These are phyloP conservation scores for Cerastis rubricosa DNA, from an alignment of 2,888 invertebrate species.

Conservation along the genomic window DNA sequence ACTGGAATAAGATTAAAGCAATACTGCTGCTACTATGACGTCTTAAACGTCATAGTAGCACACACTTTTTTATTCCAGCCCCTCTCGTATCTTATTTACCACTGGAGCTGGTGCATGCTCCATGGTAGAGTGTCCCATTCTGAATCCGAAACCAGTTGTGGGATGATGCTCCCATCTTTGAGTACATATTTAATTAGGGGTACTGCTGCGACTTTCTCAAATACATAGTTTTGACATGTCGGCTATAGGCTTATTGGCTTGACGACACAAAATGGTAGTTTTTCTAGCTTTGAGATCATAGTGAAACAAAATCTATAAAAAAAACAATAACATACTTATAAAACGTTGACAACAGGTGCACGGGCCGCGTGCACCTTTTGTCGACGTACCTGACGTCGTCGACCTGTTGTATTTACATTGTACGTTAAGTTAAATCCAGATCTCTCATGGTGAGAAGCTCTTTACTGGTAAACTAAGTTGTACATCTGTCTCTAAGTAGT, in stretches of 20 bases:
- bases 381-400: no score
- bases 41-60: no score
- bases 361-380: no score
- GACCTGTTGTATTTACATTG: no score
- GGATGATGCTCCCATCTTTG: neutral
- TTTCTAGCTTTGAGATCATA: neutral
- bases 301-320: no score
- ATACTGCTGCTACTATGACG: no score
- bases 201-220: neutral
- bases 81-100: neutral
- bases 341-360: no score
- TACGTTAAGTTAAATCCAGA: no score
- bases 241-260: neutral
- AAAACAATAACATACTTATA: no score
- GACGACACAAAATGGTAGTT: neutral
- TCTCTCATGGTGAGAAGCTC: neutral
- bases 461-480: neutral
- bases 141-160: conserved; percentile 2
- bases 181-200: neutral
- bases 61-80: neutral
- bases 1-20: no score
- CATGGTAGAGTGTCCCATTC: neutral
- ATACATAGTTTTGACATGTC: no score
- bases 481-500: neutral
- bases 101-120: neutral